A percentile compares a stretch with the other conserved stretches of the same genome.
These are phyloP conservation scores for Disparrhopalites patrizii DNA, from an alignment of 2,888 invertebrate species.

Conservation along the genomic window DNA sequence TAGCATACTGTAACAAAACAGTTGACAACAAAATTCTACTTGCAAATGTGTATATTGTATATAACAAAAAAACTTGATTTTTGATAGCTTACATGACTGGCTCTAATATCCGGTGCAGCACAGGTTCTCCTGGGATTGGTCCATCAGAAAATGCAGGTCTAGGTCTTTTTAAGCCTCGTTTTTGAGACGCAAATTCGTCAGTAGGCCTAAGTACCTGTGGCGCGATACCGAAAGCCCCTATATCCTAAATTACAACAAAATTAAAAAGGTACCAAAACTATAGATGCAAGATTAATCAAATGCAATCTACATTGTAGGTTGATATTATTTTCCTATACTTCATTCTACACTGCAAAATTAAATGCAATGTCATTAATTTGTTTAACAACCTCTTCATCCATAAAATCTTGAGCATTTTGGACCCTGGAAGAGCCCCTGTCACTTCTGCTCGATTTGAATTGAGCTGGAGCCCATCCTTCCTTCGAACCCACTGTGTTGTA, in stretches of 20 bases:
- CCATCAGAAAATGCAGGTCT: slow-evolving; percentile 51
- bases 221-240: slow-evolving; percentile 91
- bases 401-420: slow-evolving; percentile 86
- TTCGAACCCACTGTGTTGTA: slow-evolving; percentile 94
- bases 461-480: slow-evolving; percentile 90
- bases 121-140: slow-evolving; percentile 63
- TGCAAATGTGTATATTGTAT: slow-evolving; percentile 53
- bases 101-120: slow-evolving; percentile 64
- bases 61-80: slow-evolving; percentile 58
- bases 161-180: slow-evolving; percentile 49
- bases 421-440: slow-evolving; percentile 59
- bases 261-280: too few species aligned
- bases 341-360: too few species aligned
- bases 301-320: too few species aligned
- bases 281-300: too few species aligned
- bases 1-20: neutral
- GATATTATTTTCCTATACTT: too few species aligned
- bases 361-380: too few species aligned
- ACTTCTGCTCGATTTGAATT: slow-evolving; percentile 81
- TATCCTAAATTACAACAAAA: slow-evolving; percentile 61
- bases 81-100: slow-evolving; percentile 58
- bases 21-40: neutral
- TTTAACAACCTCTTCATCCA: slow-evolving; percentile 82
- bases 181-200: slow-evolving; percentile 63
- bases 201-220: slow-evolving; percentile 78